phyloP scores from a whole-genome alignment of 2,888 invertebrate genomes.

The Drosophila glabriapex region DNA sequence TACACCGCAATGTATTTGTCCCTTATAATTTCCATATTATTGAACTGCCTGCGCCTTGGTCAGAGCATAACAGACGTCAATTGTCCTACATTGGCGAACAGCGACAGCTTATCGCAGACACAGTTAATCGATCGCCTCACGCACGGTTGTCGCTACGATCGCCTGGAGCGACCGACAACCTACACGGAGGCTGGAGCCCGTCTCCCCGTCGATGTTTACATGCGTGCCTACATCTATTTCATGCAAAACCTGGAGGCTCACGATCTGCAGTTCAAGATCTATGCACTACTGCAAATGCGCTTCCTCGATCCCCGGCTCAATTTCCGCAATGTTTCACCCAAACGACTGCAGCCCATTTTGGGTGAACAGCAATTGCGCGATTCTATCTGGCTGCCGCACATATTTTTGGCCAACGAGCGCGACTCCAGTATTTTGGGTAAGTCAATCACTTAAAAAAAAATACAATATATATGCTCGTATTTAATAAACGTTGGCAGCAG shows the following conservation, averaged over 20 bases:
- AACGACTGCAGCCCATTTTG: constrained; percentile 88
- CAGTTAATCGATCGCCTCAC: constrained; percentile 90
- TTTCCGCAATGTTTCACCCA: constrained; percentile 89
- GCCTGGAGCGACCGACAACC: constrained; percentile 88
- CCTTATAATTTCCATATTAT: constrained; percentile 55
- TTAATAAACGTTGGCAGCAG: background rate
- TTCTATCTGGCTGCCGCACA: constrained; percentile 93
- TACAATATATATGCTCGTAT: background rate
- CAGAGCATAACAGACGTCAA: constrained; percentile 41
- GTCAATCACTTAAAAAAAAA: background rate
- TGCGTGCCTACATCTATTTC: constrained; percentile 93
- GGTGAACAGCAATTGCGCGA: constrained; percentile 90
- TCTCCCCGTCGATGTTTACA: constrained; percentile 90
- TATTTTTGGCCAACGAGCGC: constrained; percentile 92
- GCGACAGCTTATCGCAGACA: constrained; percentile 89
- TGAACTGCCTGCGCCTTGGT: constrained; percentile 39
- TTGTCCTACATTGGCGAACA: constrained; percentile 87
- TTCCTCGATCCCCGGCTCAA: constrained; percentile 91
- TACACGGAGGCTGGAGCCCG: constrained; percentile 84
- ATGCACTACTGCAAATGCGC: constrained; percentile 91
- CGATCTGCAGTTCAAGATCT: constrained; percentile 94
- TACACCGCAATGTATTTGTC: constrained; percentile 43
- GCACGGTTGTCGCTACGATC: constrained; percentile 91
- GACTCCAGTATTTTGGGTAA: constrained; percentile 89
- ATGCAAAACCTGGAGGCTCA: constrained; percentile 93